phyloP scores from a whole-genome alignment of 1,140 invertebrate species.

The Eupristina koningsbergeri region DNA sequence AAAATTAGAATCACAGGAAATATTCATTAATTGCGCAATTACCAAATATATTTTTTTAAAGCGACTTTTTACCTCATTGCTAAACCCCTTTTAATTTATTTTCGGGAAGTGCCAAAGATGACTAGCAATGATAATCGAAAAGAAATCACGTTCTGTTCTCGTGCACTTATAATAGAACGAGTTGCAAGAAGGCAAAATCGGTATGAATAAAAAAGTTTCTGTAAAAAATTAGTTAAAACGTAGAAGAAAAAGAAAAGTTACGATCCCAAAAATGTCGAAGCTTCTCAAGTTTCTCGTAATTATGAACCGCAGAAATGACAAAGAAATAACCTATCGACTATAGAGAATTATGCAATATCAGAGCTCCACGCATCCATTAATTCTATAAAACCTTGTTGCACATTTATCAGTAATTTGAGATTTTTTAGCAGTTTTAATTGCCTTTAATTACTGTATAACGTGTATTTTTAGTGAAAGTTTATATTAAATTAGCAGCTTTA shows the following conservation, averaged over 20 bases:
- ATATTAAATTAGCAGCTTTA: too few relatives aligned
- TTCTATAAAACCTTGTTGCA: background rate
- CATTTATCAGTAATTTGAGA: background rate
- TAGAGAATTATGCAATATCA: too few relatives aligned
- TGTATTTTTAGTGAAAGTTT: too few relatives aligned
- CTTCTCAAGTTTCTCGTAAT: background rate
- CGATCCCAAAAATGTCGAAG: background rate
- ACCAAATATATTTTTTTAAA: background rate
- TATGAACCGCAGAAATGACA: background rate
- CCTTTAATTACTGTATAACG: background rate
- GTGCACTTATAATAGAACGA: background rate
- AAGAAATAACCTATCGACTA: background rate
- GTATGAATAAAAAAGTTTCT: background rate
- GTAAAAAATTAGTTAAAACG: background rate
- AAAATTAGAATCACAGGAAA: constrained; percentile 4
- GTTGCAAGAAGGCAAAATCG: background rate
- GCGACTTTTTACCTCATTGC: background rate
- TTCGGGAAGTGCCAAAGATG: constrained; percentile 25
- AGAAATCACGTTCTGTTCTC: background rate
- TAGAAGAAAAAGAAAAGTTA: background rate
- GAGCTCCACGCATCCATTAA: too few relatives aligned
- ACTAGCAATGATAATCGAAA: background rate
- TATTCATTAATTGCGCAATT: background rate
- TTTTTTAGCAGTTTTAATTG: background rate
- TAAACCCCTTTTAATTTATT: constrained; percentile 7